Evolutionary conservation across 2,888 invertebrate genomes (phyloP), one percentile per base, ranked within the genome.

Genomic region (Drosophila yooni): DNA sequence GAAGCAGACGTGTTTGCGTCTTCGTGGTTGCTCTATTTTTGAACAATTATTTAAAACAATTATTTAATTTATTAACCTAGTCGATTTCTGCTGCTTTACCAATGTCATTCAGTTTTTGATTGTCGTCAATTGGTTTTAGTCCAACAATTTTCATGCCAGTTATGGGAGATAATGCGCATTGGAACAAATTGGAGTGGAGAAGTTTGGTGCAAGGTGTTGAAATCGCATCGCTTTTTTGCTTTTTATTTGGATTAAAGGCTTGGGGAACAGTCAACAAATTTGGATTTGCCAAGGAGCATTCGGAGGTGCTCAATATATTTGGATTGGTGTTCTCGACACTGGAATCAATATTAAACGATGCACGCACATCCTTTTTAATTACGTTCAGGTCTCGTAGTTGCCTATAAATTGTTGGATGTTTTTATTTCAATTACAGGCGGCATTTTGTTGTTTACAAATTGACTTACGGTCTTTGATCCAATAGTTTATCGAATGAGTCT

Each of bases 401-500:
- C 2, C 92, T 92, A 21, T 36, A 34, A 36, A 36, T n/a, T 40
- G 8, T 40, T 40, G 4, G 1, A 21, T 33, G n/a, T 27, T 27
- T 25, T 31, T 31, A 15, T 54, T 25, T 52, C 13, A 13, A 6
- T 29, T 31, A 21, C 2, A 50, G 10, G 18, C 50, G 18, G 11
- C 5, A 13, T 6, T 27, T n/a, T n/a, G 0, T 29, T 36, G 38
- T 18, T n/a, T 43, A 25, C n/a, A 8, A 25, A 18, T 18, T 0
- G 2, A 72, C 90, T 79, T 79, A 92, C 92, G 90, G 82, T 58
- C 81, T 74, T n/a, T 76, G 74, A 18, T 88, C 91, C 18, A 92
- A 59, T 36, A 92, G 64, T 46, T 82, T 87, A 58, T 92, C 92
- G 65, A 92, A 92, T 0, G 93, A 91, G 70, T 92, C 93, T 51